Conservation (phyloP, 1,140 invertebrate species). For the Drosophila varians region DNA sequence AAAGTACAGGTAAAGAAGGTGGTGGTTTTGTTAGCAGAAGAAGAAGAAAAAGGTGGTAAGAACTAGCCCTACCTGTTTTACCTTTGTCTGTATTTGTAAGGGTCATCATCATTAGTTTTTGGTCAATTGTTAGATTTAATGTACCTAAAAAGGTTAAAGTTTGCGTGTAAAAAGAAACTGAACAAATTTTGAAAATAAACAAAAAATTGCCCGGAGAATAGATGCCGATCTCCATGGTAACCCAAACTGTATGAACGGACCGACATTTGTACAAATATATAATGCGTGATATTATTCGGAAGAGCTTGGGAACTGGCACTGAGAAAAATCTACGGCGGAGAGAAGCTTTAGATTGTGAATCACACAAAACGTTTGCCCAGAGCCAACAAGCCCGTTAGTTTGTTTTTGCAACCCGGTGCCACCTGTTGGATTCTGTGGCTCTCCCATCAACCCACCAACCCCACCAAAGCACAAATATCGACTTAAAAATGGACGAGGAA, state of each 20-base stretch:
- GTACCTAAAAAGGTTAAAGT: too few relatives aligned
- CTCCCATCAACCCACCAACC: slow-evolving; percentile 5
- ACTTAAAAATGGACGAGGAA: slow-evolving; percentile 85
- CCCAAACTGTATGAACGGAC: not conserved
- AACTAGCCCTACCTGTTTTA: not conserved
- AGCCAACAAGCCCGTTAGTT: slow-evolving; percentile 35
- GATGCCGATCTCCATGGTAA: slow-evolving; percentile 35
- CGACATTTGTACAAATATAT: not conserved
- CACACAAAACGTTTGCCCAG: slow-evolving; percentile 28
- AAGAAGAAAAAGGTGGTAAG: not conserved
- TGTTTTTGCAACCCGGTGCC: slow-evolving; percentile 32
- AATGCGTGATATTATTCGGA: slow-evolving; percentile 30
- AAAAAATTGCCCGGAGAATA: slow-evolving; percentile 5
- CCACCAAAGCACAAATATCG: not conserved
- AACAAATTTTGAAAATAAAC: slow-evolving; percentile 7
- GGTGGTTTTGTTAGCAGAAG: not conserved
- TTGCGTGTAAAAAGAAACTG: not conserved
- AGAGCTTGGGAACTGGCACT: slow-evolving; percentile 33
- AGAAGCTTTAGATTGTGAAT: slow-evolving; percentile 33
- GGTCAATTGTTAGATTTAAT: not conserved
- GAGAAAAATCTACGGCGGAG: slow-evolving; percentile 44
- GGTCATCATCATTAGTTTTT: not conserved
- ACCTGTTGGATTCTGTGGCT: slow-evolving; percentile 40
- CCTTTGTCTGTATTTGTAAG: not conserved
- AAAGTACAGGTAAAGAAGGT: not conserved